phyloP scores from a whole-genome alignment of 2,797 vertebrate genomes.

The Hozukius guyotensis region DNA sequence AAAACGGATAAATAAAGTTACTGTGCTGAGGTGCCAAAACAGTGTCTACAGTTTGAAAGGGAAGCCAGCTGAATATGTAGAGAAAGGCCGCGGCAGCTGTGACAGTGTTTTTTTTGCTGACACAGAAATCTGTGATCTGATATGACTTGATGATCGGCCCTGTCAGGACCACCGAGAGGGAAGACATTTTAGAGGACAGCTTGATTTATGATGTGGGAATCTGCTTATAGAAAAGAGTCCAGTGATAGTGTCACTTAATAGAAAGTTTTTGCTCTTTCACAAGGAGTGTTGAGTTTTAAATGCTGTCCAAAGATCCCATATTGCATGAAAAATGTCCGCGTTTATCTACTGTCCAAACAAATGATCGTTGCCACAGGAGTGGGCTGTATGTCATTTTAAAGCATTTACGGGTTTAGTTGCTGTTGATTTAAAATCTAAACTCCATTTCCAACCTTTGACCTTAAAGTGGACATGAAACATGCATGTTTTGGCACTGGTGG shows the following conservation, averaged over 20 bases:
- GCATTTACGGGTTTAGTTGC: slow-evolving; percentile 24
- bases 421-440: slow-evolving; percentile 30
- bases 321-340: neutral
- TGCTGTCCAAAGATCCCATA: neutral
- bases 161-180: slow-evolving; percentile 9
- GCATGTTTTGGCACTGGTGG: neutral
- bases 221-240: neutral
- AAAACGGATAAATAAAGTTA: slow-evolving; percentile 42
- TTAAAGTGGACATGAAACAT: neutral
- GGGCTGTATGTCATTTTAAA: slow-evolving; percentile 6
- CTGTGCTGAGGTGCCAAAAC: neutral
- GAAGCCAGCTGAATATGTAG: slow-evolving; percentile 12
- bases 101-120: slow-evolving; percentile 10
- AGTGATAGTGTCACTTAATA: neutral
- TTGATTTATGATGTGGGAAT: slow-evolving; percentile 26
- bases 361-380: neutral
- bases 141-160: slow-evolving; percentile 22
- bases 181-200: neutral
- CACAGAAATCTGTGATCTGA: slow-evolving; percentile 33
- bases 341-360: slow-evolving; percentile 25
- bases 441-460: slow-evolving; percentile 8
- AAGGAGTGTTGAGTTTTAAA: neutral
- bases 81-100: neutral
- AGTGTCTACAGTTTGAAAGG: neutral
- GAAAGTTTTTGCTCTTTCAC: neutral